Conservation (phyloP, 2,888 invertebrate species). For the Macrophya alboannulata region DNA sequence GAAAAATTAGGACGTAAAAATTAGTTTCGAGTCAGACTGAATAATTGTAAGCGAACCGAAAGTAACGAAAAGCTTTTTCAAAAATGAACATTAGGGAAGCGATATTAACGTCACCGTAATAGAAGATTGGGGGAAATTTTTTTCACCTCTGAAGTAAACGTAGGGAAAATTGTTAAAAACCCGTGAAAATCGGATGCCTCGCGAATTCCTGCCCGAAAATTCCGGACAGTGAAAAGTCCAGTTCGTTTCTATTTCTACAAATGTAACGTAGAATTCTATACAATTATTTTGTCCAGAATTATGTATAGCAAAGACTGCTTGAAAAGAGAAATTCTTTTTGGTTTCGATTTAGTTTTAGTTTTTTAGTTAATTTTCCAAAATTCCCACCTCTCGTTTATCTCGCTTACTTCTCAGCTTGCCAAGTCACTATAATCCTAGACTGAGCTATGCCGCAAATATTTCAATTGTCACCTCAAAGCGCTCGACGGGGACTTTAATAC, state of each 20-base stretch:
- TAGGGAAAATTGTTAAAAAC: background rate
- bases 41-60: background rate
- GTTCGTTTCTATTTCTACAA: background rate
- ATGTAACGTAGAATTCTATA: background rate
- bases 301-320: background rate
- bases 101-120: too few relatives aligned
- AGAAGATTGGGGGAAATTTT: background rate
- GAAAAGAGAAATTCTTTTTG: background rate
- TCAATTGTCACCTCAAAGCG: conserved; percentile 76
- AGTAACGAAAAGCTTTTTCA: background rate
- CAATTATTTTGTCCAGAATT: too few relatives aligned
- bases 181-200: background rate
- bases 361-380: conserved; percentile 11
- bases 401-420: conserved; percentile 61
- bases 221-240: background rate
- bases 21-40: too few relatives aligned
- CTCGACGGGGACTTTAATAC: conserved; percentile 65
- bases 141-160: background rate
- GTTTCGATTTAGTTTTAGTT: background rate
- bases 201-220: background rate
- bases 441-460: conserved; percentile 74
- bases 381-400: background rate
- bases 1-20: too few relatives aligned
- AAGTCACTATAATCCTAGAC: conserved; percentile 66
- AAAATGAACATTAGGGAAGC: too few relatives aligned